Percentiles rank a stretch among this genome's conserved stretches.
These are phyloP conservation scores for Falco peregrinus DNA, from an alignment of 2,797 vertebrate genomes.

Conservation along the genomic window DNA sequence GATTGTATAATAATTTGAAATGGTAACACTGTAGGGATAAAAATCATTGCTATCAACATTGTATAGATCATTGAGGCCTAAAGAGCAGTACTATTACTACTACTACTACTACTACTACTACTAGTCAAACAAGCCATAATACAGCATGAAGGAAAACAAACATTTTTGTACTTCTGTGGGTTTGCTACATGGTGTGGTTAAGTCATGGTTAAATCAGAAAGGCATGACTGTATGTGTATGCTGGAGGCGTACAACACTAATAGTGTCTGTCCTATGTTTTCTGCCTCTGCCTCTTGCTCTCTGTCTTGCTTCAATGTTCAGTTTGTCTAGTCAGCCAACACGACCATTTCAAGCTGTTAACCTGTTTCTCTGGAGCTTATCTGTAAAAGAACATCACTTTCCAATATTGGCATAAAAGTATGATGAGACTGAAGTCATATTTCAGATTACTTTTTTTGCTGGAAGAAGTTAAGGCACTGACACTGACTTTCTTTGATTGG, in stretches of 20 bases:
- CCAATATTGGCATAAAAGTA: neutral
- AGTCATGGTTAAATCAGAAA: neutral
- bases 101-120: neutral
- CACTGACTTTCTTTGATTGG: neutral
- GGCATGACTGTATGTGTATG: too few species aligned
- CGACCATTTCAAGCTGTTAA: neutral
- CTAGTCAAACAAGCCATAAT: neutral
- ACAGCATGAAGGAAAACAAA: neutral
- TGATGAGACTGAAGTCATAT: neutral
- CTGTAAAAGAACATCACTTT: neutral
- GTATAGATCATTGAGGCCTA: neutral
- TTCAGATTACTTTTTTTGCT: neutral
- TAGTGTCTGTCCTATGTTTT: neutral
- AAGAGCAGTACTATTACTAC: neutral
- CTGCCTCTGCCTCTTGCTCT: neutral
- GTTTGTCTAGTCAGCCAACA: neutral
- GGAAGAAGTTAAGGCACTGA: neutral
- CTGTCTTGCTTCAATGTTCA: neutral
- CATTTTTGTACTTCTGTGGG: neutral
- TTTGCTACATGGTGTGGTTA: neutral
- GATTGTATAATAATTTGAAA: neutral
- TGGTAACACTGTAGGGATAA: fast-evolving
- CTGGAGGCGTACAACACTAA: neutral
- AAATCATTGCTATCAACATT: neutral
- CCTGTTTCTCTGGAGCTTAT: neutral